Base-by-base conservation (phyloP, 2,888 invertebrate genomes). In the Parnassius smintheus region DNA sequence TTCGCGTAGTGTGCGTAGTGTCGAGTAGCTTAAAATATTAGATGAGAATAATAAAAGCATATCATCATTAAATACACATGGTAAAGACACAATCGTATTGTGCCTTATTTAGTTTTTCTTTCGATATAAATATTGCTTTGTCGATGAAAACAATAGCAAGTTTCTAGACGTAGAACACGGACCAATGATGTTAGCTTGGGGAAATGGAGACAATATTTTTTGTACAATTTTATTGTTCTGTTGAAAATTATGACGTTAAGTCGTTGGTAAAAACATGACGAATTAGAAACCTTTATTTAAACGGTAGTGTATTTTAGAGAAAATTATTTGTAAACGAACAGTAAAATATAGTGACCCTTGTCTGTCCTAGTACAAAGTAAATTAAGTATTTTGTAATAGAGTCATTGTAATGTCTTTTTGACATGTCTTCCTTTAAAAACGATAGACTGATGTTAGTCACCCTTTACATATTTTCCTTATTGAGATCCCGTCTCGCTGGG, bases 351-450 rank as follows among this genome's bases (percentile, higher is more conserved):
- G 75, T 72, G 73, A 76, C 70, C 83, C 79, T 77, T 49, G 18
- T 82, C 82, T 77, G 82, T 87, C 86, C 86, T 81, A 86, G 88
- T 89, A 89, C 86, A 90, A 89, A 87, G 78, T 85, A 82, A 75
- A 74, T 72, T 83, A 84, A 82, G 84, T 85, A 85, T 80, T 83
- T 82, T 83, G 75, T 82, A 83, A 81, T 75, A 77, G 80, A 79
- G 72, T 61, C 70, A 70, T 49, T 70, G 70, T 67, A 65, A 69
- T 66, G 75, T 74, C 71, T 72, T 67, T 70, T 72, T 70, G 72
- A 71, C 71, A 71, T 75, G 89, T 90, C 90, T 91, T 90, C 90
- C 90, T 85, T 76, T 74, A 75, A 46, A 77, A 75, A 77, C 73
- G 70, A 85, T 86, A 88, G 88, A 89, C 88, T 89, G 88, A 88